These are phyloP conservation scores for Drosophila helvetica DNA, from an alignment of 2,888 invertebrate genomes.

Conservation along the genomic window DNA sequence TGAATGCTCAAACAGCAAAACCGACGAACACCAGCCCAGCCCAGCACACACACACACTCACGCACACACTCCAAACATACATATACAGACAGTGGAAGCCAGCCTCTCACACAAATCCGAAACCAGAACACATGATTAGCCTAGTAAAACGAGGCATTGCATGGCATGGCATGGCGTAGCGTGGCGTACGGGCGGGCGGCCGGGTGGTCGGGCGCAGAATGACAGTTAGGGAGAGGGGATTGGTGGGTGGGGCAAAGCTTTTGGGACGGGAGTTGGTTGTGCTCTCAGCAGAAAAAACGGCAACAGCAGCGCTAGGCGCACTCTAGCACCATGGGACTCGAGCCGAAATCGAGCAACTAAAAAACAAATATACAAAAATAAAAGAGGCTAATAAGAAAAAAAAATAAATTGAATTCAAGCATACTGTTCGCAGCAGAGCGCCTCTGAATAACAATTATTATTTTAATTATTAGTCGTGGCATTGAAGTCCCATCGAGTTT, in stretches of 20 bases:
- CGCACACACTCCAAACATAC: conserved; percentile 11
- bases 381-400: too few relatives aligned
- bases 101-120: conserved; percentile 67
- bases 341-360: neutral
- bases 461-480: too few relatives aligned
- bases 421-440: too few relatives aligned
- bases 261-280: neutral
- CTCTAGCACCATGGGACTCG: neutral
- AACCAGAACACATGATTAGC: conserved; percentile 83
- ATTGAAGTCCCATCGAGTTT: too few relatives aligned
- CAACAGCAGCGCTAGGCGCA: neutral
- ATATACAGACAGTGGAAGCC: conserved; percentile 46
- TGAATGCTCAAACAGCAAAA: conserved; percentile 74
- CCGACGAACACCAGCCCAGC: conserved; percentile 23
- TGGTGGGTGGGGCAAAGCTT: too few relatives aligned
- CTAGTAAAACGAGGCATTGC: conserved; percentile 71
- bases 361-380: too few relatives aligned
- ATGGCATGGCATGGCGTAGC: neutral
- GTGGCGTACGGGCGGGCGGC: conserved; percentile 20
- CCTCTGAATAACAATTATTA: too few relatives aligned
- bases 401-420: too few relatives aligned
- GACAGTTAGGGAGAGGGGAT: too few relatives aligned
- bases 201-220: conserved; percentile 12
- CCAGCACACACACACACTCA: conserved; percentile 15
- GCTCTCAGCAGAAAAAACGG: neutral